Base-by-base conservation (phyloP, 2,113 vertebrate species). In the Polypterus senegalus region DNA sequence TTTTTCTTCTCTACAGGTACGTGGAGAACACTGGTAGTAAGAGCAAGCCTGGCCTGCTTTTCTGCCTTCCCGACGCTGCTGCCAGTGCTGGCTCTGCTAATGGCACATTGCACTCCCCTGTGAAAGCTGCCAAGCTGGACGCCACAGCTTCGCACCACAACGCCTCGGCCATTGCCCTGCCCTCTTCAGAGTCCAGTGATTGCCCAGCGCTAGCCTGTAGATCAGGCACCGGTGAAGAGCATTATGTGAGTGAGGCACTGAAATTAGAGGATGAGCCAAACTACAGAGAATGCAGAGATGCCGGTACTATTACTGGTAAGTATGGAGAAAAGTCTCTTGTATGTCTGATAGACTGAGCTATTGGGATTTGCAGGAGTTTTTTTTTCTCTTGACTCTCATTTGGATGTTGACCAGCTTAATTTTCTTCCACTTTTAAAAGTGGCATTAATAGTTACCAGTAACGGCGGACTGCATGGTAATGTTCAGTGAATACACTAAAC, bases 41-140 rank as follows among this genome's bases (percentile, higher is more conserved):
- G 27, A 27, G 27, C 27, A 27, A 27, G 27, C 27, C 27, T 27
- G 27, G 27, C 27, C 1, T 54, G 49, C 46, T 61, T 63, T 62
- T 61, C 66, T 55, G 67, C 73, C 78, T 61, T 9, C 65, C 75
- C 66, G 67, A 70, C 65, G 74, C 69, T 54, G 64, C 74, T 73
- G 77, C 73, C 63, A 66, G 69, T 64, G 67, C 79, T 71, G 76
- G 81, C 74, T 49, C 77, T 77, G 67, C 78, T 71, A 72, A 96
- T 96, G 94, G 94, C 90, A 84, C 72, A 78, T 79, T 79, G 83
- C 69, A 80, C 76, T 68, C 79, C 75, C 72, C 81, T 52, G 79
- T 97, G 89, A 95, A 89, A 88, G 84, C 84, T 79, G 92, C 83
- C 94, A 98, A 97, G 89, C 95, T 98, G 95, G 95, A 93, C 91